These are phyloP conservation scores for Peromyscus maniculatus DNA, from an alignment of 2,113 vertebrate species.

Conservation along the genomic window DNA sequence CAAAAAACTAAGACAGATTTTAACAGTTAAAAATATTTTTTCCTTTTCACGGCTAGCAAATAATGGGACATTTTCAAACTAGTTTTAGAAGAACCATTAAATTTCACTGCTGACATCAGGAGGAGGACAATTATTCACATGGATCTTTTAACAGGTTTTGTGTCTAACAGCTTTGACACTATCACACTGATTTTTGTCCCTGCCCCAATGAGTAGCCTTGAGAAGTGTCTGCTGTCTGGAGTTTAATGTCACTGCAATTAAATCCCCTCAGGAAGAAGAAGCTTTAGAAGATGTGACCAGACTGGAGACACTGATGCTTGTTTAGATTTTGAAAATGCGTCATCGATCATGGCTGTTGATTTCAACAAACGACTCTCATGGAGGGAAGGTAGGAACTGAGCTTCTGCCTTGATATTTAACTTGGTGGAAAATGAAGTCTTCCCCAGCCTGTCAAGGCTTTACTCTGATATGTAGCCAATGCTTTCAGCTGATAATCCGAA, in stretches of 20 bases:
- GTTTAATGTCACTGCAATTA: constrained; percentile 73
- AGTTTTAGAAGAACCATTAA: constrained; percentile 57
- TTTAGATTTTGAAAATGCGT: constrained; percentile 77
- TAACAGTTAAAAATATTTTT: constrained; percentile 58
- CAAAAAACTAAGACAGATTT: constrained; percentile 42
- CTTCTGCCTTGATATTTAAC: constrained; percentile 43
- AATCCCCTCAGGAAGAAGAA: constrained; percentile 71
- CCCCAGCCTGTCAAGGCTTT: constrained; percentile 41
- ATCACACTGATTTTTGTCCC: constrained; percentile 55
- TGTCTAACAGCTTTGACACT: constrained; percentile 62
- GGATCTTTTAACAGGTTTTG: constrained; percentile 73
- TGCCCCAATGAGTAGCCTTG: constrained; percentile 40
- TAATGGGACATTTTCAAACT: constrained; percentile 56
- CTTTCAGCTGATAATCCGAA: constrained; percentile 72
- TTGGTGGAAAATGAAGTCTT: constrained; percentile 73
- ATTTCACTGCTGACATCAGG: constrained; percentile 70
- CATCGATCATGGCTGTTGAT: constrained; percentile 69
- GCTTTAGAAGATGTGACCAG: constrained; percentile 75
- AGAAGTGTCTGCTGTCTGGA: constrained; percentile 65
- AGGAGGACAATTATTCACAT: constrained; percentile 69
- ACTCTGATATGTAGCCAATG: constrained; percentile 24
- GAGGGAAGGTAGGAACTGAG: constrained; percentile 3
- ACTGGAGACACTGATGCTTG: constrained; percentile 68
- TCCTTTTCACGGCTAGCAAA: constrained; percentile 66
- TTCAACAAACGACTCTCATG: constrained; percentile 31